These are phyloP conservation scores for Aphrophora alni DNA, from an alignment of 2,888 invertebrate species.

Conservation along the genomic window DNA sequence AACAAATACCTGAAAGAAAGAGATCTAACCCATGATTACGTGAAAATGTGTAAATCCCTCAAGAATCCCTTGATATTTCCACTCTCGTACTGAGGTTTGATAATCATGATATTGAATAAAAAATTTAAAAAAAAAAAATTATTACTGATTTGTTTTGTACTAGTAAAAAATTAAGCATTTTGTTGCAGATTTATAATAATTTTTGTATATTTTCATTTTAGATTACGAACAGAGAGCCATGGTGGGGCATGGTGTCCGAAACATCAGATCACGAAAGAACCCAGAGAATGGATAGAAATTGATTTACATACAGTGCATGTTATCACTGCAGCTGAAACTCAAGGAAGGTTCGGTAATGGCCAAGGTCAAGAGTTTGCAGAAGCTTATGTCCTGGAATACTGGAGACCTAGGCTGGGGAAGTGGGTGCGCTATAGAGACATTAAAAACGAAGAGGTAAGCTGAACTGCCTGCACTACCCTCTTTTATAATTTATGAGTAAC, in stretches of 20 bases:
- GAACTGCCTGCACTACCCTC: no score
- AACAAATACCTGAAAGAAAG: no score
- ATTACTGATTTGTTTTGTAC: no score
- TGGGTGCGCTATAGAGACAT: conserved; percentile 82
- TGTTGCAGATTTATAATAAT: no score
- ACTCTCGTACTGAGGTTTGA: no score
- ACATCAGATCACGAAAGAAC: conserved; percentile 77
- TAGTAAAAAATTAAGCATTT: no score
- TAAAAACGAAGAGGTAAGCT: conserved; percentile 76
- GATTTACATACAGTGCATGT: conserved; percentile 80
- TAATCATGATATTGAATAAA: no score
- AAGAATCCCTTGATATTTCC: no score
- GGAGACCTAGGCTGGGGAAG: conserved; percentile 78
- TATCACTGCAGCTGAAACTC: conserved; percentile 80
- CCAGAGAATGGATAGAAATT: conserved; percentile 80
- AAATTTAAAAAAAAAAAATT: no score
- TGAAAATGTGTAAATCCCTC: no score
- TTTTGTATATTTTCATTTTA: conserved; percentile 57
- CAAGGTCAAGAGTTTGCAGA: conserved; percentile 88
- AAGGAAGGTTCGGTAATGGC: conserved; percentile 92
- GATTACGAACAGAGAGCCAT: conserved; percentile 79
- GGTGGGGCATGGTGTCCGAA: conserved; percentile 96
- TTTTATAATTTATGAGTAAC: no score
- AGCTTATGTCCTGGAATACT: conserved; percentile 83
- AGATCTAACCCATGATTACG: no score